Evolutionary conservation across 2,888 invertebrate genomes (phyloP), one percentile per base, ranked within the genome.

Genomic region (Ochropleura plecta): DNA sequence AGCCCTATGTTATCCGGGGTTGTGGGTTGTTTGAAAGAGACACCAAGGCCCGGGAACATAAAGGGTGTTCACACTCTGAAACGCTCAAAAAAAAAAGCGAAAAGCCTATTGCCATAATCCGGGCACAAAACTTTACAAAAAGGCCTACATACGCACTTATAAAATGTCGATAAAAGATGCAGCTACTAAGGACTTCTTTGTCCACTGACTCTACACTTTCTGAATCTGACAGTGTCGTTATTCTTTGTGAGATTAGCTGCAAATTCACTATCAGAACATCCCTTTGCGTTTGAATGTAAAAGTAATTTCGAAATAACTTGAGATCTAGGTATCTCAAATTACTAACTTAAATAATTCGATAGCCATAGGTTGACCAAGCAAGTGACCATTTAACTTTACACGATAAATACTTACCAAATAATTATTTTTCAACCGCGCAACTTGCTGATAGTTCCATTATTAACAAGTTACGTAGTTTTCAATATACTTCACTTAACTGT

Each of bases 381-480:
- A 14, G 14, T 72, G 49, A 71, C 71, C 72, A 72, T 48, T 48
- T 48, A 72, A 64, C 18, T 57, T 67, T 66, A 20, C 44, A 44
- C 30, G 67, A 75, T 77, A 49, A 49, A 59, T 30, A 30, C 7
- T 30, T 3, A 30, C 57, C 14, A 16, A 30, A 30, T 30, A 30
- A 30, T 30, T 30, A 30, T 30, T 30, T 30, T 30, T 30, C 30
- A 30, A 30, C 30, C 30, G 3, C 30, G 30, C 12, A 12, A 44
- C 7, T 49, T 53, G 48, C 51, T 18, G 12, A 67, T 18, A 72
- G 49, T 72, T 71, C 16, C 40, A 72, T 16, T 59, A 65, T 49
- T 49, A 40, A 18, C 40, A 12, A 77, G 40, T 67, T 66, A 48
- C n/a, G 20, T 42, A 3, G 53, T 30, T 30, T 59, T 51, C 57